Conservation (phyloP, 2,888 invertebrate species). For the Trichogramma evanescens region DNA sequence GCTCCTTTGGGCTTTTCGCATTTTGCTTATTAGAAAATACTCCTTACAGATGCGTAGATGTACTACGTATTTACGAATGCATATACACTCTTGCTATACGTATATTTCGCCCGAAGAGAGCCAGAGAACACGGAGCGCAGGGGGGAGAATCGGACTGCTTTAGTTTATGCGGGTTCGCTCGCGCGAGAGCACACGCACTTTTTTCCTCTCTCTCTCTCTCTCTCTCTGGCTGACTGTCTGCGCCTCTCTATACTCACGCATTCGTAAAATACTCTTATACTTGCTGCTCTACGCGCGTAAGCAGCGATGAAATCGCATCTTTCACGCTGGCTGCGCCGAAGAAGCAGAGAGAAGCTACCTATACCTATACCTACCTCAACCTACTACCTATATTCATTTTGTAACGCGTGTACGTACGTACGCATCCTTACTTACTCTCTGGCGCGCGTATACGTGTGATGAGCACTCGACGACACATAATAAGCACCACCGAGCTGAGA, state of each 20-base stretch:
- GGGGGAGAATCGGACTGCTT: no score
- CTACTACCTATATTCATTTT: no score
- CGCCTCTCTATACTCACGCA: slow-evolving; percentile 18
- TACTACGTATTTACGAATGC: background rate
- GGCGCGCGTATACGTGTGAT: background rate
- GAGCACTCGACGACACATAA: background rate
- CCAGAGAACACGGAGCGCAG: background rate
- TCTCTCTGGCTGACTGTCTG: slow-evolving; percentile 7
- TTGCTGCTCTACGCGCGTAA: slow-evolving; percentile 10
- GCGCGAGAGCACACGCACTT: slow-evolving; percentile 1
- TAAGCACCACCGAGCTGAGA: background rate
- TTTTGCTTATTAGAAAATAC: slow-evolving; percentile 48
- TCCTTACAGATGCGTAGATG: slow-evolving; percentile 28
- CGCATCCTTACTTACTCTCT: slow-evolving; percentile 14
- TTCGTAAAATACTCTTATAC: slow-evolving; percentile 16
- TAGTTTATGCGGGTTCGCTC: no score
- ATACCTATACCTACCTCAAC: no score
- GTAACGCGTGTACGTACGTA: background rate
- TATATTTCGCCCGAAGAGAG: slow-evolving; percentile 16
- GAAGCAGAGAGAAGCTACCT: background rate
- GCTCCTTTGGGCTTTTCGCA: slow-evolving; percentile 34
- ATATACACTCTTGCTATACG: slow-evolving; percentile 15
- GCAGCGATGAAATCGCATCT: slow-evolving; percentile 23
- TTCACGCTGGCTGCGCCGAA: slow-evolving; percentile 26
- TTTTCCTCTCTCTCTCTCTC: slow-evolving; percentile 9